phyloP scores from a whole-genome alignment of 1,140 invertebrate species.

The Propsilocerus akamusi region DNA sequence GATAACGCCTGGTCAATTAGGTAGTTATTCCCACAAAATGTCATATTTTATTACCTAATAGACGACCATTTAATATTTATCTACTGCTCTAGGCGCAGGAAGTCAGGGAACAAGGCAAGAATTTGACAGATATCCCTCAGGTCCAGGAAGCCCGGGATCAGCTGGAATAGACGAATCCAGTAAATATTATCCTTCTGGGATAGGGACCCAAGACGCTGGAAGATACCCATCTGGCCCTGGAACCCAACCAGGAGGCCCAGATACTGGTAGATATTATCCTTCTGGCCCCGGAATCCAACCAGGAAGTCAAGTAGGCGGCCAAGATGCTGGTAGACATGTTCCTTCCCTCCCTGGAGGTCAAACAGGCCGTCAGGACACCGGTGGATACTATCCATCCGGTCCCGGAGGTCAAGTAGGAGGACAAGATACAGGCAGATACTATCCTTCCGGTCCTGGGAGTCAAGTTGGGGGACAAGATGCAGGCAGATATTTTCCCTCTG shows the following conservation, averaged over 20 bases:
- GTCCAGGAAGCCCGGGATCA: slow-evolving; percentile 7
- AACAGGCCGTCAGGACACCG: too few species aligned
- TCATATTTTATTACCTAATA: too few species aligned
- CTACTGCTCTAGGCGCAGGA: too few species aligned
- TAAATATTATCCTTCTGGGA: neutral
- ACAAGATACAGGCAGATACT: neutral
- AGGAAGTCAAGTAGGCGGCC: neutral
- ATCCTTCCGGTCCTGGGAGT: too few species aligned
- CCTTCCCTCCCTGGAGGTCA: too few species aligned
- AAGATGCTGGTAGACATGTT: too few species aligned
- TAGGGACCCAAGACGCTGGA: neutral
- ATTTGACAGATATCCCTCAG: neutral
- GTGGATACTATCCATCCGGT: too few species aligned
- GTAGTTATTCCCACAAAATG: too few species aligned
- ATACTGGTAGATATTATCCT: neutral
- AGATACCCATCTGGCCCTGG: neutral
- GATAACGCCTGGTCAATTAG: slow-evolving; percentile 6
- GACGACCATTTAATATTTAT: too few species aligned
- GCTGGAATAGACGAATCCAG: slow-evolving; percentile 8
- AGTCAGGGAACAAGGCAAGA: neutral
- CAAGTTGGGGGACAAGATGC: neutral
- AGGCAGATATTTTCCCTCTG: neutral
- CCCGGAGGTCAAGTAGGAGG: too few species aligned
- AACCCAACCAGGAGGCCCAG: neutral
- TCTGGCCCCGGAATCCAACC: neutral